These are phyloP conservation scores for Andricus grossulariae DNA, from an alignment of 1,140 invertebrate species.

Conservation along the genomic window DNA sequence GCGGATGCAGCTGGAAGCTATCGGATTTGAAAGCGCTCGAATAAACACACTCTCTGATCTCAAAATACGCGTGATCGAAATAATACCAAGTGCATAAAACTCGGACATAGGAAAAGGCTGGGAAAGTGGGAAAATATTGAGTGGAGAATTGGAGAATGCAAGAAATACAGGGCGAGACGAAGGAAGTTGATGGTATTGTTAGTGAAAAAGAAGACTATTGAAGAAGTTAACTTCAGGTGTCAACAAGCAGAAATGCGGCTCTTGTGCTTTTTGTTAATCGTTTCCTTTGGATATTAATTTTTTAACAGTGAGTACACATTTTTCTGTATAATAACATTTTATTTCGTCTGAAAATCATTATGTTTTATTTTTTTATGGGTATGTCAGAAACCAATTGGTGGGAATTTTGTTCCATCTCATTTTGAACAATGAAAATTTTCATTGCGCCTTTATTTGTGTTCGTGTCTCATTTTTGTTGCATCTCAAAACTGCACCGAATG, in stretches of 20 bases:
- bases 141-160: neutral
- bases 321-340: neutral
- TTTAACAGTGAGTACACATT: neutral
- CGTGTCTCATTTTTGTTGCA: too few relatives aligned
- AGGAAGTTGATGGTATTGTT: conserved; percentile 7
- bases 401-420: too few relatives aligned
- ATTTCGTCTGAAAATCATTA: too few relatives aligned
- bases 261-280: neutral
- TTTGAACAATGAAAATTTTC: too few relatives aligned
- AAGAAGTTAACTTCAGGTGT: neutral
- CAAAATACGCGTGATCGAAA: neutral
- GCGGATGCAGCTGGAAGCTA: conserved; percentile 24
- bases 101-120: neutral
- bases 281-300: conserved; percentile 13
- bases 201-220: neutral
- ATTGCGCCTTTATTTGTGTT: too few relatives aligned
- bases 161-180: neutral
- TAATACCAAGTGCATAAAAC: neutral
- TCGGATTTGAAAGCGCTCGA: conserved; percentile 15
- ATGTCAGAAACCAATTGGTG: too few relatives aligned
- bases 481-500: too few relatives aligned
- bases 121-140: conserved; percentile 7
- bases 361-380: too few relatives aligned
- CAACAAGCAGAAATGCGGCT: conserved; percentile 1
- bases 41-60: neutral